Percentiles rank a stretch among this genome's conserved stretches.
These are phyloP conservation scores for Tenthredo distinguenda DNA, from an alignment of 2,888 invertebrate species.

Conservation along the genomic window DNA sequence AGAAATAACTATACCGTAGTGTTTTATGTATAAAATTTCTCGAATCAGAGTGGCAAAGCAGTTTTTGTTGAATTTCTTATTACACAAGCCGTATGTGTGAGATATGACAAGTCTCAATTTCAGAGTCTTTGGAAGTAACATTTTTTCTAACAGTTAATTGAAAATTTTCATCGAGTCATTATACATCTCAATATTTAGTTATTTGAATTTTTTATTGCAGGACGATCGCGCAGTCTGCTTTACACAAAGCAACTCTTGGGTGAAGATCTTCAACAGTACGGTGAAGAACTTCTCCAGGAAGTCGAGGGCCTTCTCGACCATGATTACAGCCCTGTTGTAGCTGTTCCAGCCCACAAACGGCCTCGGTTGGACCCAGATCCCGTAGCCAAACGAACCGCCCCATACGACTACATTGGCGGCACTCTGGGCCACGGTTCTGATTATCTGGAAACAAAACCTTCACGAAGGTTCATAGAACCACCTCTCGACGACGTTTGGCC, in stretches of 20 bases:
- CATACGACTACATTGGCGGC: slow-evolving; percentile 66
- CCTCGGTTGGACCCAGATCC: slow-evolving; percentile 68
- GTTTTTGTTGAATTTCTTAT: background rate
- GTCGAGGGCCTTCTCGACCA: slow-evolving; percentile 74
- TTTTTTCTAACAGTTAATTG: too few relatives aligned
- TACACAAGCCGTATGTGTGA: too few relatives aligned
- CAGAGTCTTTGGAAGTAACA: too few relatives aligned
- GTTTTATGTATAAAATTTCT: background rate
- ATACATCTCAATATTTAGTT: background rate
- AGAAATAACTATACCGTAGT: background rate
- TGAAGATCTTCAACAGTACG: slow-evolving; percentile 73
- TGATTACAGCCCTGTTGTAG: slow-evolving; percentile 72
- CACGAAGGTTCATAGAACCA: slow-evolving; percentile 79
- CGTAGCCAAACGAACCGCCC: slow-evolving; percentile 61
- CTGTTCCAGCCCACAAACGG: slow-evolving; percentile 70
- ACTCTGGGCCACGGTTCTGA: slow-evolving; percentile 62
- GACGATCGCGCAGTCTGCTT: slow-evolving; percentile 74
- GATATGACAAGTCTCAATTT: too few relatives aligned
- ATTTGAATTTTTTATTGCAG: slow-evolving; percentile 60
- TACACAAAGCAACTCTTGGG: slow-evolving; percentile 73
- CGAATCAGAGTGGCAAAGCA: too few relatives aligned
- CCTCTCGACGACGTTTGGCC: slow-evolving; percentile 83
- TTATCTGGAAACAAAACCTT: slow-evolving; percentile 57
- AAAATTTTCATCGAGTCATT: too few relatives aligned
- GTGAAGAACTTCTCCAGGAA: slow-evolving; percentile 74